Percentiles rank a stretch among this genome's conserved stretches.
Evolutionary conservation across 2,888 invertebrate genomes (phyloP).

Genomic region (Brachypalpus laphriformis): DNA sequence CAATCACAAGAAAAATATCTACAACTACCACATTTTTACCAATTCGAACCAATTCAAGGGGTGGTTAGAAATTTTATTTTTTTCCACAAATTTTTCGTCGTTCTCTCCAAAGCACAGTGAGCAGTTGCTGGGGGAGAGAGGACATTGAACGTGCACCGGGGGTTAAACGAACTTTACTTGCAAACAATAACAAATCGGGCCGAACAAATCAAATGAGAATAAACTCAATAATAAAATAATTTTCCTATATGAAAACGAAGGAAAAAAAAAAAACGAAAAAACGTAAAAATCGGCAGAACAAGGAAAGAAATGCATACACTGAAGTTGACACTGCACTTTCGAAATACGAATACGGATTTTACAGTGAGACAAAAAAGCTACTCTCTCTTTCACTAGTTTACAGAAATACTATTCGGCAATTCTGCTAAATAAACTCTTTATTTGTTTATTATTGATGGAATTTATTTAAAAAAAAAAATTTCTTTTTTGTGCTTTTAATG

Average conservation of each 20-base stretch:
- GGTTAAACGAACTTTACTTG: slow-evolving; percentile 67
- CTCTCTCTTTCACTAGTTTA: slow-evolving; percentile 61
- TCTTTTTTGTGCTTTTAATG: slow-evolving; percentile 34
- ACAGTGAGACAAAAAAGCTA: slow-evolving; percentile 35
- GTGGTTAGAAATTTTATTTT: slow-evolving; percentile 24
- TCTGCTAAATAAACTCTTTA: slow-evolving; percentile 9
- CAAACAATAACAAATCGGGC: slow-evolving; percentile 27
- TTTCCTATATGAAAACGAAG: neutral
- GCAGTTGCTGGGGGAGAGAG: slow-evolving; percentile 45
- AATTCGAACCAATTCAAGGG: slow-evolving; percentile 42
- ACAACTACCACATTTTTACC: slow-evolving; percentile 15
- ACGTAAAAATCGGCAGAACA: slow-evolving; percentile 4
- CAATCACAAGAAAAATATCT: slow-evolving; percentile 21
- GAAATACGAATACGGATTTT: slow-evolving; percentile 44
- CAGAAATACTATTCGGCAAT: slow-evolving; percentile 12
- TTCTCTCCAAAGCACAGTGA: slow-evolving; percentile 23
- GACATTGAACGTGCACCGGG: slow-evolving; percentile 66
- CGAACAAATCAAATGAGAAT: slow-evolving; percentile 9
- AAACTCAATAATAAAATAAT: slow-evolving; percentile 25
- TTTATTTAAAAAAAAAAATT: slow-evolving; percentile 2
- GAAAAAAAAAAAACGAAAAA: slow-evolving; percentile 9
- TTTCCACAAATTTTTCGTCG: slow-evolving; percentile 2
- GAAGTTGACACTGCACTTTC: slow-evolving; percentile 59
- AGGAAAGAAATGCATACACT: slow-evolving; percentile 45
- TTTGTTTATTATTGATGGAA: slow-evolving; percentile 14